Conservation (phyloP, 2,797 vertebrate genomes). For the Propithecus deckenii region DNA sequence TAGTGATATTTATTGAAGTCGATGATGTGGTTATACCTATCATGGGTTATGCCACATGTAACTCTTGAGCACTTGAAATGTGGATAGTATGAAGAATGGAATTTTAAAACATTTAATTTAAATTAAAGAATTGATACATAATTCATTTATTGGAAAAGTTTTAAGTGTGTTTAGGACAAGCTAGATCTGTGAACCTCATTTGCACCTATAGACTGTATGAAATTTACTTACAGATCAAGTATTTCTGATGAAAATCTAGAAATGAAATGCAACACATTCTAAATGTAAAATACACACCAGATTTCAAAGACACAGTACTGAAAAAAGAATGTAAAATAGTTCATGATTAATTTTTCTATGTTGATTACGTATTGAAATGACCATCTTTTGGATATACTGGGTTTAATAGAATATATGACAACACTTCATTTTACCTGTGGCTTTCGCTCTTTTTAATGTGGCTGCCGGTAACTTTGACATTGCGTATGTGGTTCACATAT, state of each 20-base stretch:
- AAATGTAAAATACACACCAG: background rate
- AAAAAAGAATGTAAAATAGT: background rate
- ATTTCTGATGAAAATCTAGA: background rate
- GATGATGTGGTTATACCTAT: background rate
- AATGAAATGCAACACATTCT: background rate
- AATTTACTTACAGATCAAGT: background rate
- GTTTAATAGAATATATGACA: background rate
- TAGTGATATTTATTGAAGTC: background rate
- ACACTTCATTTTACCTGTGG: background rate
- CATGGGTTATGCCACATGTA: background rate
- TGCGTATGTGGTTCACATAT: accelerated
- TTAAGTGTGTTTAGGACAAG: background rate
- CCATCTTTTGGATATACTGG: background rate
- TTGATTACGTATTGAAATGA: background rate
- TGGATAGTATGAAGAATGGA: background rate
- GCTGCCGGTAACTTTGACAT: background rate
- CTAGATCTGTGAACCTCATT: background rate
- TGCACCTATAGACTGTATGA: background rate
- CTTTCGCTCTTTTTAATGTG: background rate
- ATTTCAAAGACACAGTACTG: background rate
- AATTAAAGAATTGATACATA: background rate
- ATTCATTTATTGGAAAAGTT: background rate
- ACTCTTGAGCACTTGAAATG: background rate
- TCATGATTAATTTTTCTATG: background rate
- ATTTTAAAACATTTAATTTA: background rate